Evolutionary conservation across 2,113 vertebrate species (phyloP), one percentile per base, ranked within the genome.

Genomic region (Pungitius pungitius): DNA sequence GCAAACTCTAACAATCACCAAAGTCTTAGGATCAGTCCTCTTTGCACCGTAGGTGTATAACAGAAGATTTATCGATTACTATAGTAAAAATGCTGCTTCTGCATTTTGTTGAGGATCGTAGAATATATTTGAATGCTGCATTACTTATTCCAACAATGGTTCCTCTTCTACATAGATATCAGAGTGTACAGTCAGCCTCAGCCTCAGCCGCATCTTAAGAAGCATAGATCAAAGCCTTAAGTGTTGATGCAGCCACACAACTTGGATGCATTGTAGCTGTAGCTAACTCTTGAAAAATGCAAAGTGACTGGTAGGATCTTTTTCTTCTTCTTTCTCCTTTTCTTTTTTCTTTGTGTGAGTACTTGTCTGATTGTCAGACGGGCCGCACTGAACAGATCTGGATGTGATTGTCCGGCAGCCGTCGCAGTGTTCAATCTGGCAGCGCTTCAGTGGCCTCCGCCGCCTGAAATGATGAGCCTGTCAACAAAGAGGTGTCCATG

Each of bases 401-500:
- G 42, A 73, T 63, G 40, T n/a, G 35, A 59, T 5, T 78, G 47
- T 75, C 59, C 57, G 33, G 63, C 49, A 42, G 60, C 0, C 47
- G 59, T 69, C 47, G 47, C n/a, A 51, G 35, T 42, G 55, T 1
- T 2, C 62, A 47, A 24, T 68, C 62, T 69, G 72, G 69, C 78
- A 74, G 73, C 27, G 30, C 80, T 64, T 70, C 49, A 45, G 54
- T 18, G 75, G 66, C 77, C 40, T 76, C 82, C 8, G 12, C 42
- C 22, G 64, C 55, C 71, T 69, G 74, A 73, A 82, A 76, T 63
- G 60, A 85, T 73, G 63, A 76, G 75, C 62, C 43, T 45, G 12
- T 83, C 72, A 78, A 15, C 42, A 43, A 51, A 57, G 39, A 75
- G 13, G 56, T 35, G 37, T 65, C 76, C 73, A 52, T 80, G 81